A percentile compares a stretch with the other conserved stretches of the same genome.
These are phyloP conservation scores for Cerceris rybyensis DNA, from an alignment of 2,888 invertebrate genomes.

Conservation along the genomic window DNA sequence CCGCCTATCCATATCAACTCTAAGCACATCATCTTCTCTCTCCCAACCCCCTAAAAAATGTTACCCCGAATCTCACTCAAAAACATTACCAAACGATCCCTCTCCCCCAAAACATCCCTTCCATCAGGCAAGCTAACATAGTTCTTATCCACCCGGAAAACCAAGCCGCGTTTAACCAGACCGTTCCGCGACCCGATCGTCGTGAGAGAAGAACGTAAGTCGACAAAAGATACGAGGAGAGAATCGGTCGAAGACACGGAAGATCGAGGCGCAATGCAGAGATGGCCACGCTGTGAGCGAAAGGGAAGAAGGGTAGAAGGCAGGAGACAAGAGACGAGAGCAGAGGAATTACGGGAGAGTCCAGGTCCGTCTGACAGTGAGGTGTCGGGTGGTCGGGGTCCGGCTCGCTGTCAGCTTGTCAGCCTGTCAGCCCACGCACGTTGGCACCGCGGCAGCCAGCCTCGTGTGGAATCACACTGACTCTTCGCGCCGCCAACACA, in stretches of 20 bases:
- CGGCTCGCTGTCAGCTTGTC: constrained; percentile 79
- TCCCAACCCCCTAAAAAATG: no score
- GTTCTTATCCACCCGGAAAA: constrained; percentile 3
- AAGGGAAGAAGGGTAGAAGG: constrained; percentile 17
- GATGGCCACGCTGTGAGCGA: constrained; percentile 5
- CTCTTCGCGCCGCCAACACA: constrained; percentile 50
- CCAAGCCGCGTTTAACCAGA: constrained; percentile 3
- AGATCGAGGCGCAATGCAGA: constrained; percentile 16
- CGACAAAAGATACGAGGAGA: constrained; percentile 39
- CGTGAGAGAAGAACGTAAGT: constrained; percentile 22
- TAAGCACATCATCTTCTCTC: no score
- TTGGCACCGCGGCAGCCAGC: constrained; percentile 71
- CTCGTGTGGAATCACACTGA: constrained; percentile 65
- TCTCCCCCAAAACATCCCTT: no score
- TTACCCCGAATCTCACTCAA: background rate
- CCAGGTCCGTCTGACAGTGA: constrained; percentile 76
- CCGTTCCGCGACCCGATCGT: background rate
- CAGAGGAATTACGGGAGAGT: constrained; percentile 75
- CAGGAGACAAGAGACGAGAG: constrained; percentile 59
- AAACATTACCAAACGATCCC: background rate
- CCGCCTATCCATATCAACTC: no score
- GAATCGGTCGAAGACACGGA: constrained; percentile 48
- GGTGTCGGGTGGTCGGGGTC: constrained; percentile 80
- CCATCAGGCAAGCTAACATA: no score
- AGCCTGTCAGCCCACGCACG: constrained; percentile 81